Conservation (phyloP, 2,888 invertebrate species). For the Apotomis turbidana region DNA sequence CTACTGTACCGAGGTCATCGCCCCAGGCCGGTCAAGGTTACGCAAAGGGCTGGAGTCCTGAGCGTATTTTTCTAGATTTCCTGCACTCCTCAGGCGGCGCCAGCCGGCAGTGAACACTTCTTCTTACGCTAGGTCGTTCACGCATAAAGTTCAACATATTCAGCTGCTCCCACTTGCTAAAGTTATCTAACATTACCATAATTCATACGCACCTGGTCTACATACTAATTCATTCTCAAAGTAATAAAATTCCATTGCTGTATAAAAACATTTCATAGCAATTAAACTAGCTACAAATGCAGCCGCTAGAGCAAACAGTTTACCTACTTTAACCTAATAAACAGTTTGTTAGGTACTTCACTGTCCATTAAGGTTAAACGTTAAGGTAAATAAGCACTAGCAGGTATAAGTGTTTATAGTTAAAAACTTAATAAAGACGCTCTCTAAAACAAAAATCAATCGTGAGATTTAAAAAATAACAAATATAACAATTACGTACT, state of each 20-base stretch:
- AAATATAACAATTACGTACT: slow-evolving; percentile 18
- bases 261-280: slow-evolving; percentile 25
- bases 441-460: slow-evolving; percentile 34
- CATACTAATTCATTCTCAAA: slow-evolving; percentile 25
- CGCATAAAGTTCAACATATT: slow-evolving; percentile 29
- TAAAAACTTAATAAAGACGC: slow-evolving; percentile 19
- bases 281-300: slow-evolving; percentile 24
- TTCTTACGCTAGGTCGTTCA: slow-evolving; percentile 23
- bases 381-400: background rate
- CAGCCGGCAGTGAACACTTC: slow-evolving; percentile 30
- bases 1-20: slow-evolving; percentile 61
- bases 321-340: slow-evolving; percentile 19
- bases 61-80: slow-evolving; percentile 31
- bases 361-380: background rate
- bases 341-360: slow-evolving; percentile 3
- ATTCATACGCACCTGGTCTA: slow-evolving; percentile 30
- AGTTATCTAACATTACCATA: slow-evolving; percentile 32
- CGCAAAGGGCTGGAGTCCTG: slow-evolving; percentile 53
- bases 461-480: slow-evolving; percentile 17
- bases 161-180: slow-evolving; percentile 30
- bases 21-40: slow-evolving; percentile 73
- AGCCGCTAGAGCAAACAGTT: slow-evolving; percentile 24
- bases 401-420: background rate
- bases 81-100: slow-evolving; percentile 25
- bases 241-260: slow-evolving; percentile 21